Conservation (phyloP, 2,888 invertebrate species). For the Drosophila emarginata region DNA sequence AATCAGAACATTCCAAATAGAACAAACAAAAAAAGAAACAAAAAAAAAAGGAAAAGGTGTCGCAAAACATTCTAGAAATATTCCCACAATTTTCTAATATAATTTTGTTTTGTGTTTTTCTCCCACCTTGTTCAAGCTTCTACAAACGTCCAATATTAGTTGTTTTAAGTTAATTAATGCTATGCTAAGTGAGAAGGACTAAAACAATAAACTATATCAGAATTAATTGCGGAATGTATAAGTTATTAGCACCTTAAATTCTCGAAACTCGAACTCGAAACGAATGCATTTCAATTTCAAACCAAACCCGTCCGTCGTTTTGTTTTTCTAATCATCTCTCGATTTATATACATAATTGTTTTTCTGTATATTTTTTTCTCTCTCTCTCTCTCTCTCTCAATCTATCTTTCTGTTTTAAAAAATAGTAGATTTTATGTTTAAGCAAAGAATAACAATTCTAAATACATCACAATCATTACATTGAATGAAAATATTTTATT, state of each 20-base stretch:
- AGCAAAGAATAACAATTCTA: neutral
- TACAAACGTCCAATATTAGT: conserved; percentile 62
- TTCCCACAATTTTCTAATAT: conserved; percentile 38
- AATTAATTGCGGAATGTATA: conserved; percentile 14
- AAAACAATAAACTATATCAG: conserved; percentile 25
- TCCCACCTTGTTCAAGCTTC: conserved; percentile 36
- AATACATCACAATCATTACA: conserved; percentile 2
- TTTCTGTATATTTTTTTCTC: neutral
- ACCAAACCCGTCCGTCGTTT: conserved; percentile 38
- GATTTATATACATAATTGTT: conserved; percentile 17
- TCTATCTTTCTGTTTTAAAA: neutral
- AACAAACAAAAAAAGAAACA: conserved; percentile 28
- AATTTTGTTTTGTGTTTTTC: conserved; percentile 20
- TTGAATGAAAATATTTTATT: neutral
- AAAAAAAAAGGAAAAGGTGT: neutral
- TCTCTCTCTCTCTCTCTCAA: neutral
- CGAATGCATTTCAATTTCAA: conserved; percentile 4
- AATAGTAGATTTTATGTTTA: neutral
- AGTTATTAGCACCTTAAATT: conserved; percentile 36
- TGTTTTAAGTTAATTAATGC: conserved; percentile 63
- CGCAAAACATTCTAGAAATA: conserved; percentile 22
- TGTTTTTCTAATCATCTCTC: conserved; percentile 34
- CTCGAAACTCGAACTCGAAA: conserved; percentile 19
- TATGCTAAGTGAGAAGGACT: conserved; percentile 53
- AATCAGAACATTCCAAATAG: conserved; percentile 19